Base-by-base conservation (phyloP, 2,797 vertebrate species). In the Aulostomus chinensis region DNA sequence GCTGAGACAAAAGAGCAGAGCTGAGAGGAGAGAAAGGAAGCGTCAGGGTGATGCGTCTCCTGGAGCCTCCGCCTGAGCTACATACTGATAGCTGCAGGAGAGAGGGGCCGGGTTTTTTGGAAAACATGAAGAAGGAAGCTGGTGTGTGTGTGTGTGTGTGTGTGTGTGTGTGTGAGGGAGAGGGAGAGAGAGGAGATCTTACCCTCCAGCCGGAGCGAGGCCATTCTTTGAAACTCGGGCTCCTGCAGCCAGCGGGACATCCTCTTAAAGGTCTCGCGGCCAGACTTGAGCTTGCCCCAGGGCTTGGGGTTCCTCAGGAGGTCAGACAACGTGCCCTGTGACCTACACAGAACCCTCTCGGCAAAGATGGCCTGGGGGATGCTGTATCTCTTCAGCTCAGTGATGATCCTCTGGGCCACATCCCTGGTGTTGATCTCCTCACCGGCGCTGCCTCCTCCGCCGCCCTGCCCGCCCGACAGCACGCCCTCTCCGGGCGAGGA, bases 321-420 rank as follows among this genome's bases (percentile, higher is more conserved):
- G 83, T 94, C 93, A 3, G 93, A 94, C 69, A 93, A 80, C 1
- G 93, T 94, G 56, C 93, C 93, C 81, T 94, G 93, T 36, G 93
- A 94, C 68, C 93, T 73, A 60, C 92, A 93, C 63, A 94, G 86
- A 43, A 94, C 92, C 75, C 92, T 81, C 82, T 93, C 91, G 0
- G 93, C 93, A 5, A 94, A 94, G 81, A 94, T 92, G 64, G 93
- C 93, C 80, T 94, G 93, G 2, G 93, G 93, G 81, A 94, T 94
- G 90, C 93, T 93, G 89, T 93, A 93, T 34, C 91, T 72, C 83
- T 94, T 94, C 58, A 94, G 87, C 84, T 94, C 93, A 0, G 88
- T 92, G 81, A 94, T 93, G 83, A 94, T 93, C 80, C 91, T 84
- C 85, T 93, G 91, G 74, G 93, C 93, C 79, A 94, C 91, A 10